Base-by-base conservation (phyloP, 2,113 vertebrate species). In the Archilochus colubris region DNA sequence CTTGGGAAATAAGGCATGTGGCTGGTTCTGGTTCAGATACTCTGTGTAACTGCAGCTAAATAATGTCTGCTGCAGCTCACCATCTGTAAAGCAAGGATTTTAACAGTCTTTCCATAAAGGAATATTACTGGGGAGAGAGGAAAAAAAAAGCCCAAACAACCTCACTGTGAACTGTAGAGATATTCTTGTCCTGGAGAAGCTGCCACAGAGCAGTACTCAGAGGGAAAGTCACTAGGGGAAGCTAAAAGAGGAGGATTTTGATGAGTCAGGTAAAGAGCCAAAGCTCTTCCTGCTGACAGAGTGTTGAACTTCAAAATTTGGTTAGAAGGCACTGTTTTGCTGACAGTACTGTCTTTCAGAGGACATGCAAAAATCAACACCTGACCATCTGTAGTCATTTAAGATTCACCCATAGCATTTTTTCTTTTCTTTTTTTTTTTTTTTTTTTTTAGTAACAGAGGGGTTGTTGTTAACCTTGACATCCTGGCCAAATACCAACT, bases 351-450 rank as follows among this genome's bases (percentile, higher is more conserved):
- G 80, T 91, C 88, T 95, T 97, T 95, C 86, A 92, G 19, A 96
- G 92, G 96, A 76, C 94, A 64, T 68, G 73, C 93, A 91, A 73
- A 95, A 95, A 96, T 94, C 95, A 95, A 94, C 82, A 72, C 80
- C 90, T 93, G 96, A 95, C 92, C 94, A 96, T 95, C 94, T 97
- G 93, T 73, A 91, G 76, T 93, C 76, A 73, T 96, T 96, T 93
- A 78, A 81, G 91, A 93, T 95, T 95, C 94, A 91, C 83, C 90
- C 46, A 31, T 69, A 81, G 61, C 36, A 16, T 63, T 81, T 91
- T 91, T 93, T 88, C 9, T 40, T 40, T 40, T 33, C 33, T 33
- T 33, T 63, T 81, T 89, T 91, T 93, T 88, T 12, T 12, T 81
- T 91, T 91, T 93, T 88, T 63, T 81, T 91, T 91, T 93, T 88